Evolutionary conservation across 2,113 vertebrate genomes (phyloP).

Genomic region (Excalfactoria chinensis): DNA sequence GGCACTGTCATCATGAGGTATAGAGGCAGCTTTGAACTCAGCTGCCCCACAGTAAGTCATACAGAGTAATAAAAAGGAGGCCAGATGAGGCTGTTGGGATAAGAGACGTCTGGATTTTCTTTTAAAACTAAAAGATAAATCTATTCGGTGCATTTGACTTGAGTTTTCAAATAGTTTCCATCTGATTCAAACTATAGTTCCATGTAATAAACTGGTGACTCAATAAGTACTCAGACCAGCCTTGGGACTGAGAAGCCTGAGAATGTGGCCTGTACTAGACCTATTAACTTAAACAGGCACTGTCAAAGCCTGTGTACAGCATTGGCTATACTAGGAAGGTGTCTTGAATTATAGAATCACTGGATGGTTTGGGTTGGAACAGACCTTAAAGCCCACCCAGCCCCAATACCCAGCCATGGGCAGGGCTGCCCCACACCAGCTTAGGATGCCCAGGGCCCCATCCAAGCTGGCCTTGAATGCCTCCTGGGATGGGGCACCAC

Average conservation of each 20-base stretch:
- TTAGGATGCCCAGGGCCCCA: neutral
- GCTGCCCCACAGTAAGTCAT: neutral
- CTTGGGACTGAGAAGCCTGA: neutral
- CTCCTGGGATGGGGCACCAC: neutral
- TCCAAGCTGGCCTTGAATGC: neutral
- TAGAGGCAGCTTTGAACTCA: neutral
- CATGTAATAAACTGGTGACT: neutral
- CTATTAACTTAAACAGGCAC: neutral
- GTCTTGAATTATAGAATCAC: neutral
- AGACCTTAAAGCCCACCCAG: neutral
- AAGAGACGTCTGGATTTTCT: neutral
- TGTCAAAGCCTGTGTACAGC: neutral
- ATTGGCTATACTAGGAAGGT: neutral
- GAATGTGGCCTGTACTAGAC: neutral
- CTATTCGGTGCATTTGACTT: neutral
- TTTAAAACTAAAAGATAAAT: neutral
- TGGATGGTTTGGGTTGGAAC: neutral
- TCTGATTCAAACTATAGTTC: neutral
- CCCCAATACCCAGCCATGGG: neutral
- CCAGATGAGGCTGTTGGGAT: neutral
- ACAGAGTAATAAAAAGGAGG: neutral
- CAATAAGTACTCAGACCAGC: neutral
- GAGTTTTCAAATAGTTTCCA: neutral
- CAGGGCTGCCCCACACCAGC: neutral
- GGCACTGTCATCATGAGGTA: accelerated